Percentiles rank a stretch among this genome's conserved stretches.
These are phyloP conservation scores for Xiphophorus hellerii DNA, from an alignment of 2,113 vertebrate genomes.

Conservation along the genomic window DNA sequence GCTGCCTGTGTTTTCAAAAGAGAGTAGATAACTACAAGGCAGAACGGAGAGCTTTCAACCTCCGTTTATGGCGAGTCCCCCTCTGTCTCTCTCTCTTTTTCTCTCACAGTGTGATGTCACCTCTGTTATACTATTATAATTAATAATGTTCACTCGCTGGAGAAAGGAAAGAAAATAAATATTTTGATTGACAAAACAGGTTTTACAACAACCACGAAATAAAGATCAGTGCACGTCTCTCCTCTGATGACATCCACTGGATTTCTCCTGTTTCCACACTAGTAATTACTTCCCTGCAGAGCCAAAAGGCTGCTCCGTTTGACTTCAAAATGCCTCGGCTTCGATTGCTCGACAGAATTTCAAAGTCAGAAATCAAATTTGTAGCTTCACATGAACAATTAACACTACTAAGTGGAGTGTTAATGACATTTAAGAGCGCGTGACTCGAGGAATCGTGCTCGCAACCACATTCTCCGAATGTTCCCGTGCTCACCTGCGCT, in stretches of 20 bases:
- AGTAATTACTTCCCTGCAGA: not conserved
- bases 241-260: not conserved
- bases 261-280: too few relatives aligned
- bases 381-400: not conserved
- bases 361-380: constrained; percentile 8
- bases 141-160: not conserved
- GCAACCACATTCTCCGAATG: not conserved
- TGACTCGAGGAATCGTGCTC: not conserved
- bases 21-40: not conserved
- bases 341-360: constrained; percentile 12
- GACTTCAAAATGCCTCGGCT: not conserved
- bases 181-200: not conserved
- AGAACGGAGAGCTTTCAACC: not conserved
- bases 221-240: not conserved
- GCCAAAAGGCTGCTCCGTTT: not conserved
- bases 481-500: constrained; percentile 35
- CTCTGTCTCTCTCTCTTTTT: not conserved
- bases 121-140: not conserved
- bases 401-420: not conserved
- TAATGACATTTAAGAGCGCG: not conserved
- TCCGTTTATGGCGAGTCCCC: not conserved
- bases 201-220: not conserved
- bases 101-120: not conserved
- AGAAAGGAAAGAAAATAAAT: not conserved
- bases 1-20: not conserved